Percentiles rank a stretch among this genome's conserved stretches.
These are phyloP conservation scores for Crotophaga sulcirostris DNA, from an alignment of 2,113 vertebrate species.

Conservation along the genomic window DNA sequence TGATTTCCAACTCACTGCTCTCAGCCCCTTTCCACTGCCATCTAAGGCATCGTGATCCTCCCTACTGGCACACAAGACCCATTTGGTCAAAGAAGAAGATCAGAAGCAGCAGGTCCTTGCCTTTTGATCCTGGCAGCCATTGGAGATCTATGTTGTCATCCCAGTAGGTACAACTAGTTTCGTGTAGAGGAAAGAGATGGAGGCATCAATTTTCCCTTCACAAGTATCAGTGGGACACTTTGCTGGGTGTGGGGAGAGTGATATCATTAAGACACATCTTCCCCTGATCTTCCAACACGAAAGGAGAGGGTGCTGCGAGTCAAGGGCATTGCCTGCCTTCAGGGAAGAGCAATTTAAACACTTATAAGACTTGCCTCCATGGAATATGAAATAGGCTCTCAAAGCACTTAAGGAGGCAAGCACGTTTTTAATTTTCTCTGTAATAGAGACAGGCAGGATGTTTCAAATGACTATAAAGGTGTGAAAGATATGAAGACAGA, in stretches of 20 bases:
- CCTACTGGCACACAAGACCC: not conserved
- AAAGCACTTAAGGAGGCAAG: not conserved
- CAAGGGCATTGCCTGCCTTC: slow-evolving; percentile 6
- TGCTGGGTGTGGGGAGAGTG: not conserved
- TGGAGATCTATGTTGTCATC: not conserved
- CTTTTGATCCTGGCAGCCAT: not conserved
- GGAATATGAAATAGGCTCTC: slow-evolving; percentile 23
- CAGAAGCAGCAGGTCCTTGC: not conserved
- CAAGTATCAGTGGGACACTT: not conserved
- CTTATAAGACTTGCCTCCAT: not conserved
- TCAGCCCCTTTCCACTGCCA: not conserved
- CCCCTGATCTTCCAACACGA: not conserved
- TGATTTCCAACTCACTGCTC: not conserved
- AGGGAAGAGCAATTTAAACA: slow-evolving; percentile 4
- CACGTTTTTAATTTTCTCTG: slow-evolving; percentile 30
- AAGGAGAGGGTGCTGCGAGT: not conserved
- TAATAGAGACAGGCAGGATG: not conserved
- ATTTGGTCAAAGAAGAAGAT: not conserved
- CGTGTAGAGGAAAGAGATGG: not conserved
- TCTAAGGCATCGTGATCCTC: not conserved
- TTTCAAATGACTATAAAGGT: not conserved
- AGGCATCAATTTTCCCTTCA: not conserved
- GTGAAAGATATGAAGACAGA: not conserved
- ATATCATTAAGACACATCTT: not conserved
- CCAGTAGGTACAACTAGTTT: not conserved